A percentile compares a stretch with the other conserved stretches of the same genome.
Evolutionary conservation across 2,113 vertebrate genomes (phyloP).

Genomic region (Cryptotis parvus): DNA sequence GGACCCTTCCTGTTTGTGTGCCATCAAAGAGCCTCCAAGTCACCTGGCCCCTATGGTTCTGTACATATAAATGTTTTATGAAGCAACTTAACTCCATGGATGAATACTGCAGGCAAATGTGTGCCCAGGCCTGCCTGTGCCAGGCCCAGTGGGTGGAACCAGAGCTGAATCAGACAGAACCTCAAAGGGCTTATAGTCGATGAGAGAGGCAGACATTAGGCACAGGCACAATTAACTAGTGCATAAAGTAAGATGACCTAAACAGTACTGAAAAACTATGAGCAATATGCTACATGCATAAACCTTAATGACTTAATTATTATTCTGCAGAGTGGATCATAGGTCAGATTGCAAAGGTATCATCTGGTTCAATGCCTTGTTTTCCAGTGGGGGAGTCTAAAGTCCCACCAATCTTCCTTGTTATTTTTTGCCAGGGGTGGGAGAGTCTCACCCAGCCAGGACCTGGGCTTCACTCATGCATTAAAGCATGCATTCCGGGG

Average conservation of each 20-base stretch:
- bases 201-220: slow-evolving; percentile 66
- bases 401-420: slow-evolving; percentile 6
- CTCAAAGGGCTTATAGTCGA: slow-evolving; percentile 67
- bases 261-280: slow-evolving; percentile 61
- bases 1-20: neutral
- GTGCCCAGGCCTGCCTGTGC: slow-evolving; percentile 53
- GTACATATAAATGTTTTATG: slow-evolving; percentile 30
- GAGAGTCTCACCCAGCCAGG: too few species aligned
- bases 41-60: slow-evolving; percentile 6
- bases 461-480: too few species aligned
- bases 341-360: slow-evolving; percentile 61
- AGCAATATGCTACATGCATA: slow-evolving; percentile 56
- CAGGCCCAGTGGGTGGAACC: slow-evolving; percentile 54
- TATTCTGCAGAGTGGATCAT: slow-evolving; percentile 50
- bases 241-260: slow-evolving; percentile 72
- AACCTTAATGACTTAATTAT: slow-evolving; percentile 73
- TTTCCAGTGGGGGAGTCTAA: slow-evolving; percentile 53
- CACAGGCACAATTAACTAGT: slow-evolving; percentile 69
- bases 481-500: too few species aligned
- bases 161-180: slow-evolving; percentile 71
- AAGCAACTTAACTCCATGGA: slow-evolving; percentile 55
- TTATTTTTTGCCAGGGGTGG: too few species aligned
- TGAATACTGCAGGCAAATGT: slow-evolving; percentile 49
- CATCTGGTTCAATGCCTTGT: slow-evolving; percentile 58
- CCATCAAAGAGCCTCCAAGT: slow-evolving; percentile 45